Base-by-base conservation (phyloP, 2,888 invertebrate species). In the Hyles lineata region DNA sequence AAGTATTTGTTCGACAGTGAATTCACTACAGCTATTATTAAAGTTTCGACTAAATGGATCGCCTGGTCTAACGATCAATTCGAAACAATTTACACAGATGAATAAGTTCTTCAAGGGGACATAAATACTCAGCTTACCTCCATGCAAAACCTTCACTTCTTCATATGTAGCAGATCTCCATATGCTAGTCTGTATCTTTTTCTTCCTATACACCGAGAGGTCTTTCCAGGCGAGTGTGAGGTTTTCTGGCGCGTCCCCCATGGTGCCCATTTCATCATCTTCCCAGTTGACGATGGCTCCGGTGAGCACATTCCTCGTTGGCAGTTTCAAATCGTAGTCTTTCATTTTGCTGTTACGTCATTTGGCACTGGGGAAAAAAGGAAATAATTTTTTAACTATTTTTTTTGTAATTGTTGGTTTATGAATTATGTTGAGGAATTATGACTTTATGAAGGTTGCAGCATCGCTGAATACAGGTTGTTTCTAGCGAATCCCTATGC, bases 221-320 rank as follows among this genome's bases (percentile, higher is more conserved):
- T 95, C 93, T 75, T 94, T 95, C 95, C 95, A 95, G 0, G 95
- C 85, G 52, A 95, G 80, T 0, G 94, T 95, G 55, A 95, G 89
- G 84, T 93, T 92, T 74, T 88, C 90, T 0, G 90, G 91, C 9
- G 77, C 85, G 74, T 92, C 93, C 0, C 87, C 89, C 50, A 87
- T 77, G 5, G 87, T 78, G 0, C 90, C 87, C 77, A 92, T 78
- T 71, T 93, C 93, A 60, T 92, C 93, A 29, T 93, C 92, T 1
- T 92, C 92, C 93, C 93, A 94, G 83, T 93, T 93, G 29, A 94
- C 93, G 19, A 93, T 84, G 15, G 92, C 90, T 0, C 94, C 94
- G 0, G 94, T 94, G 58, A 94, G 88, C 15, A 94, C 84, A 79
- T 94, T 94, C 77, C 94, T 89, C 2, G 94, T 92, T 2, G 93